Evolutionary conservation across 2,797 vertebrate species (phyloP).

Genomic region (Takifugu rubripes): DNA sequence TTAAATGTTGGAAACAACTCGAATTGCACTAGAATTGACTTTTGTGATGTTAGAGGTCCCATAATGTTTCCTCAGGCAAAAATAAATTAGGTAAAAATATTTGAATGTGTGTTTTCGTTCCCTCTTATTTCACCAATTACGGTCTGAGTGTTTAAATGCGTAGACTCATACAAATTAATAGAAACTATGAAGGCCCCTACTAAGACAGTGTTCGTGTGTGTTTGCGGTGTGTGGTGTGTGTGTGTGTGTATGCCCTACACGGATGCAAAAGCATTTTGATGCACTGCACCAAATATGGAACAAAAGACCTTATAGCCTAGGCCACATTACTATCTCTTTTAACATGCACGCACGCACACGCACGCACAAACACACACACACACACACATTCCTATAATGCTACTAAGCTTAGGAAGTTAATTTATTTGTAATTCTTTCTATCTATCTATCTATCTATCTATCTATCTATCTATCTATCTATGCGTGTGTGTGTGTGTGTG

Average conservation of each 20-base stretch:
- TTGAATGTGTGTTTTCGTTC: neutral
- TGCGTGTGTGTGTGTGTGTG: neutral
- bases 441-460: neutral
- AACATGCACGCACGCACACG: constrained; percentile 61
- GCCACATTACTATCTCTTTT: constrained; percentile 72
- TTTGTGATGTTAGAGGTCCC: constrained; percentile 6
- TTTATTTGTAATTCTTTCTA: neutral
- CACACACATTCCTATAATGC: constrained; percentile 20
- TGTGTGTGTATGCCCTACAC: constrained; percentile 43
- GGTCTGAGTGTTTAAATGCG: too few species aligned
- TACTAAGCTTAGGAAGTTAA: neutral
- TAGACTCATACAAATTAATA: too few species aligned
- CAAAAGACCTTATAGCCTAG: constrained; percentile 79
- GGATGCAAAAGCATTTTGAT: constrained; percentile 63
- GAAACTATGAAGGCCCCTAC: too few species aligned
- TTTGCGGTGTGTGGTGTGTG: neutral
- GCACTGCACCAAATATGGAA: constrained; percentile 83
- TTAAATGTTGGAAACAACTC: neutral
- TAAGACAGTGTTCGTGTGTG: constrained; percentile 21
- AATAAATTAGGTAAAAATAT: constrained; percentile 8
- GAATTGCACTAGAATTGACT: constrained; percentile 4
- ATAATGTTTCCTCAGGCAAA: neutral
- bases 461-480: neutral
- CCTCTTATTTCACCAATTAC: too few species aligned
- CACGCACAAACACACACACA: constrained; percentile 60